Evolutionary conservation across 2,113 vertebrate genomes (phyloP).

Genomic region (Nannobrachium achirus): DNA sequence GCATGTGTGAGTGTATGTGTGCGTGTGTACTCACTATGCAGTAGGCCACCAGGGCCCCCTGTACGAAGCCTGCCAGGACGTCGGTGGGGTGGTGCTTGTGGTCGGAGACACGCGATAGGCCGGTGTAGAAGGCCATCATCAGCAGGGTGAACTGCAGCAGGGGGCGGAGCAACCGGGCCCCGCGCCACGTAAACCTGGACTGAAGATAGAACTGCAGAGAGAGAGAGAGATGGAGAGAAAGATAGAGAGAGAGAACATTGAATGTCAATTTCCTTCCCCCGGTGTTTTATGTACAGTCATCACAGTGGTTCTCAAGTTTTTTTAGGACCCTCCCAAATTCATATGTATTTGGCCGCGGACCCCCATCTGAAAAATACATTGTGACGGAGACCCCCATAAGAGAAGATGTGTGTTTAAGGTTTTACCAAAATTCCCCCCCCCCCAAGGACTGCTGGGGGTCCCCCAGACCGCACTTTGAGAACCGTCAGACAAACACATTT

Average conservation of each 20-base stretch:
- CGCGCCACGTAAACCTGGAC: slow-evolving; percentile 96
- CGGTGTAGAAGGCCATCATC: slow-evolving; percentile 98
- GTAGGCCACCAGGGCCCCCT: slow-evolving; percentile 94
- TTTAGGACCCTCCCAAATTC: too few species aligned
- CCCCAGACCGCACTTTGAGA: too few species aligned
- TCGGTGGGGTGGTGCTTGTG: slow-evolving; percentile 96
- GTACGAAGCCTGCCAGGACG: slow-evolving; percentile 92
- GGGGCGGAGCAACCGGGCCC: slow-evolving; percentile 92
- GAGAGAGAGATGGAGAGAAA: background rate
- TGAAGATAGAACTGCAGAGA: slow-evolving; percentile 90
- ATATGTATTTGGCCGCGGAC: too few species aligned
- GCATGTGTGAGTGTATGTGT: background rate
- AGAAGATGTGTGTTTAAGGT: too few species aligned
- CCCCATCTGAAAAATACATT: too few species aligned
- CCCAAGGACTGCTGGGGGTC: too few species aligned
- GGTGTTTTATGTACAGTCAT: too few species aligned
- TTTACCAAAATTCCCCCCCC: too few species aligned
- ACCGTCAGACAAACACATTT: too few species aligned
- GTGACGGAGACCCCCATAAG: too few species aligned
- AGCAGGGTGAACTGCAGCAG: slow-evolving; percentile 94
- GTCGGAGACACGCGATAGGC: slow-evolving; percentile 92
- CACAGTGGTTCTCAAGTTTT: too few species aligned
- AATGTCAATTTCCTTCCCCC: too few species aligned
- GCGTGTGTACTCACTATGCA: slow-evolving; percentile 70
- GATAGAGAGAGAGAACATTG: background rate